Evolutionary conservation across 2,888 invertebrate species (phyloP).

Genomic region (Leptothorax acervorum): DNA sequence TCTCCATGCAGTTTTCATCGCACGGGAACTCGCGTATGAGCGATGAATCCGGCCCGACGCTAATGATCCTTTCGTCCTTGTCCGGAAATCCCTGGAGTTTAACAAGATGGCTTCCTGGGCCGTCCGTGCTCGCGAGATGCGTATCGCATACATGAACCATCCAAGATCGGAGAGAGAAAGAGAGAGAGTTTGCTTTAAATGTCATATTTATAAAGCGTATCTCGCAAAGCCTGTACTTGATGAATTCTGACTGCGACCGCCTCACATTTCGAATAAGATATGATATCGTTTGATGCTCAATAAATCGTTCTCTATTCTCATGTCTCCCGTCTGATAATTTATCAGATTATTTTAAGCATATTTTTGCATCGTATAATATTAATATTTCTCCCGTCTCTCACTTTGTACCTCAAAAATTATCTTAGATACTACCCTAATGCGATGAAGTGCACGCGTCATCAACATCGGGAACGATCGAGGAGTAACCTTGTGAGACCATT

Average conservation of each 20-base stretch:
- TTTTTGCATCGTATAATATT: not conserved
- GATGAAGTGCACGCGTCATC: slow-evolving; percentile 33
- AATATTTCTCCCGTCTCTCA: not conserved
- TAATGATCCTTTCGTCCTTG: slow-evolving; percentile 69
- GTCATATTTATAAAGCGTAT: not conserved
- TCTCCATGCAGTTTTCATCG: slow-evolving; percentile 70
- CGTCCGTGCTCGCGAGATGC: slow-evolving; percentile 6
- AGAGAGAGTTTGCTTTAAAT: not conserved
- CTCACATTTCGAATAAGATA: not conserved
- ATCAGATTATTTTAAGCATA: not conserved
- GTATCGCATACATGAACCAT: not conserved
- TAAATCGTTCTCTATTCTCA: not conserved
- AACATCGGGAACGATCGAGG: slow-evolving; percentile 43
- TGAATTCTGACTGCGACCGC: not conserved
- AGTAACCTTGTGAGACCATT: slow-evolving; percentile 45
- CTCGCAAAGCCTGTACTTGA: not conserved
- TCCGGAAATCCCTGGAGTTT: slow-evolving; percentile 52
- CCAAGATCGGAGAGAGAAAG: not conserved
- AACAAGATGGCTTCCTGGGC: slow-evolving; percentile 36
- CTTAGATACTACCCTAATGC: not conserved
- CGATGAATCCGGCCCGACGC: slow-evolving; percentile 62
- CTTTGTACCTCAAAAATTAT: not conserved
- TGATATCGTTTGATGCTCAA: not conserved
- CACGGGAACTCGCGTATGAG: slow-evolving; percentile 58
- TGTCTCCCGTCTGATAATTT: not conserved